These are phyloP conservation scores for Pogonomyrmex barbatus DNA, from an alignment of 1,140 invertebrate genomes.

Conservation along the genomic window DNA sequence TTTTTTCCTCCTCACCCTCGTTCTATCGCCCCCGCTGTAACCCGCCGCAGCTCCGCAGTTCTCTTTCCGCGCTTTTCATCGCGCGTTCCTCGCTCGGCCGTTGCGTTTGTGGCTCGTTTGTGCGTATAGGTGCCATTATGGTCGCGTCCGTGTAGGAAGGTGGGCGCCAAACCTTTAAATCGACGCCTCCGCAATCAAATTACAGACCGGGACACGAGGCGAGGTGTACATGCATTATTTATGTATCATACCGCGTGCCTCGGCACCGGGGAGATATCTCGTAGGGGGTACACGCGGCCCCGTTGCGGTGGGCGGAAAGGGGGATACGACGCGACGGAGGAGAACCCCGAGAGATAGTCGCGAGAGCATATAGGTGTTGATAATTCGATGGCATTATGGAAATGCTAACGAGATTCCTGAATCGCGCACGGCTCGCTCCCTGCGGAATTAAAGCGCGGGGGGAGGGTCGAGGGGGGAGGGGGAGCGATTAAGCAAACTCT, in stretches of 20 bases:
- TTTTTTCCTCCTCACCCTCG: conserved; percentile 40
- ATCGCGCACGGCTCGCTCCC: conserved; percentile 41
- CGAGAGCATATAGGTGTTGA: conserved; percentile 69
- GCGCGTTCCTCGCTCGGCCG: neutral
- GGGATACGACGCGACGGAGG: neutral
- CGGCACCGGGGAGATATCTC: conserved; percentile 50
- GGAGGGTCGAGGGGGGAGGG: neutral
- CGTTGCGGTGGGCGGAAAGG: neutral
- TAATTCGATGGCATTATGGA: conserved; percentile 76
- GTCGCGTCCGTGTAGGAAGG: conserved; percentile 71
- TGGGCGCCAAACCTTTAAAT: conserved; percentile 80
- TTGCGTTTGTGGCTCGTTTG: neutral
- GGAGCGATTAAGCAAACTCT: conserved; percentile 55
- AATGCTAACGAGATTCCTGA: conserved; percentile 72
- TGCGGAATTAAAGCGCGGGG: conserved; percentile 58
- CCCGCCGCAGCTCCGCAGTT: conserved; percentile 9
- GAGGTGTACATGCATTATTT: conserved; percentile 81
- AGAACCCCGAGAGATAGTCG: conserved; percentile 27
- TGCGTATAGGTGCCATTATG: conserved; percentile 76
- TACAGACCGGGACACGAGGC: conserved; percentile 80
- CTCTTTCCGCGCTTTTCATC: conserved; percentile 31
- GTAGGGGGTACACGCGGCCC: neutral
- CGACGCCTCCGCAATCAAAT: conserved; percentile 83
- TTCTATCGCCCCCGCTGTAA: conserved; percentile 27
- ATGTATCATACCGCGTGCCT: conserved; percentile 81